Base-by-base conservation (phyloP, 2,888 invertebrate genomes). In the Leucoma salicis region DNA sequence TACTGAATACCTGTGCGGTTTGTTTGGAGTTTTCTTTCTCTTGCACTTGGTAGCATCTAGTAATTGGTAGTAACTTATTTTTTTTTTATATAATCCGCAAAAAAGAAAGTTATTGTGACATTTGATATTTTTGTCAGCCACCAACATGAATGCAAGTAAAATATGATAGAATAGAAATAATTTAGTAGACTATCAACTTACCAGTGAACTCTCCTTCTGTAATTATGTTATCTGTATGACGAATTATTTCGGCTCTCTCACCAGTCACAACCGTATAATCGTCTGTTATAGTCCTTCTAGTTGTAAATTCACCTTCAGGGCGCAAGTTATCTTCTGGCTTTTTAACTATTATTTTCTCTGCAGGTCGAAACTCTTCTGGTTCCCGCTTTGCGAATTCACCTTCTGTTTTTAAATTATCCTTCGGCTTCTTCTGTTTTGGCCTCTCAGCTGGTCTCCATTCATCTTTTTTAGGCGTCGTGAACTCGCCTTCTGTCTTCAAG, bases 121-220 rank as follows among this genome's bases (percentile, higher is more conserved):
- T n/a, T n/a, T n/a, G n/a, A n/a, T n/a, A n/a, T n/a, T n/a, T n/a
- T n/a, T n/a, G n/a, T n/a, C n/a, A n/a, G n/a, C n/a, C n/a, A n/a
- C n/a, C n/a, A n/a, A n/a, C n/a, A n/a, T n/a, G n/a, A n/a, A n/a
- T n/a, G n/a, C n/a, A n/a, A n/a, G n/a, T n/a, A n/a, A n/a, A n/a
- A n/a, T n/a, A n/a, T n/a, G n/a, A n/a, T n/a, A n/a, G n/a, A n/a
- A n/a, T n/a, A n/a, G n/a, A n/a, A n/a, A n/a, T n/a, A n/a, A n/a
- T n/a, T n/a, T n/a, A n/a, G n/a, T n/a, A n/a, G n/a, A n/a, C 14
- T 14, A 10, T 14, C 8, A 35, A 35, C 68, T 81, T 82, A 93
- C 93, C 92, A 72, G 85, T 92, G 56, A 94, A 94, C 74, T 92
- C 91, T 60, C 93, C 92, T 84, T 92, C 91, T 37, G 91, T 85